These are phyloP conservation scores for Eretmocerus hayati DNA, from an alignment of 2,888 invertebrate genomes.

Conservation along the genomic window DNA sequence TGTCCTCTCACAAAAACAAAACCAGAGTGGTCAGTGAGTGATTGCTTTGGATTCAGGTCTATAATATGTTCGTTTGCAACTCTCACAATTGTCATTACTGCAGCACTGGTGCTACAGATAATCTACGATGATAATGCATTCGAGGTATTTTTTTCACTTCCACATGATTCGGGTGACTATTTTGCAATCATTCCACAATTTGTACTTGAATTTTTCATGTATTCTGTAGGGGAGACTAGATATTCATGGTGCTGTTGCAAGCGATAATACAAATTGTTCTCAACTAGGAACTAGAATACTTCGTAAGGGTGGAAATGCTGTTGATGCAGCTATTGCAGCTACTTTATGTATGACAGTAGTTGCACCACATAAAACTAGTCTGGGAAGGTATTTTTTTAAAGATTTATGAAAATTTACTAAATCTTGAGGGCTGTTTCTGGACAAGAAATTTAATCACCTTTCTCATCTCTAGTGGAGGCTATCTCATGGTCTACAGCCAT, in stretches of 20 bases:
- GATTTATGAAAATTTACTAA: neutral
- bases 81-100: constrained; percentile 61
- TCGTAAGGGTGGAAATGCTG: constrained; percentile 64
- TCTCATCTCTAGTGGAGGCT: constrained; percentile 58
- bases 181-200: no score
- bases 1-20: constrained; percentile 38
- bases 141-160: no score
- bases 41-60: constrained; percentile 55
- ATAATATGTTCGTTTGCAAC: constrained; percentile 61
- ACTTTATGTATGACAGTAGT: constrained; percentile 69
- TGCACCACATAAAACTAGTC: constrained; percentile 64
- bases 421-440: no score
- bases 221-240: constrained; percentile 25
- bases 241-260: constrained; percentile 66
- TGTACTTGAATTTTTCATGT: no score
- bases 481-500: constrained; percentile 67
- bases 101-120: constrained; percentile 66
- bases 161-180: no score
- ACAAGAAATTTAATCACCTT: neutral
- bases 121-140: constrained; percentile 59
- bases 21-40: constrained; percentile 27
- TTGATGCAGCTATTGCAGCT: constrained; percentile 69
- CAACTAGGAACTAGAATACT: constrained; percentile 62
- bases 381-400: constrained; percentile 72
- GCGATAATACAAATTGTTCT: constrained; percentile 64